Evolutionary conservation across 2,888 invertebrate species (phyloP).

Genomic region (Spicauda simplicius): DNA sequence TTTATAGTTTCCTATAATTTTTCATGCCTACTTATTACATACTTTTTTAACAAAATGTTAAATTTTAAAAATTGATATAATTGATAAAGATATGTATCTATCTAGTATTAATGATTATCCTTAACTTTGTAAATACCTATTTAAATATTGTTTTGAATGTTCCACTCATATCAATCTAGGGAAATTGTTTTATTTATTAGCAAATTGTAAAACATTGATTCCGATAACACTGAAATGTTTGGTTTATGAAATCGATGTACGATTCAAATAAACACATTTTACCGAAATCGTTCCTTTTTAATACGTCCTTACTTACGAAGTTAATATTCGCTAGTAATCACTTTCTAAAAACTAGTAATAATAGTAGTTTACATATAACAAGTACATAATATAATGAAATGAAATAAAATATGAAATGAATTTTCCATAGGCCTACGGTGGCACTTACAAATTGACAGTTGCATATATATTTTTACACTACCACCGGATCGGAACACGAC

Average conservation of each 20-base stretch:
- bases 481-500: no score
- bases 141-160: constrained; percentile 78
- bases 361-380: no score
- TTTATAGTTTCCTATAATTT: neutral
- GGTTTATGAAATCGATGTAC: constrained; percentile 78
- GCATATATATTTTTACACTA: no score
- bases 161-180: constrained; percentile 82
- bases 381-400: no score
- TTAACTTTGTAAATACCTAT: constrained; percentile 78
- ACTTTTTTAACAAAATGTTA: constrained; percentile 40
- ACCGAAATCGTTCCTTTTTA: constrained; percentile 49
- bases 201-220: constrained; percentile 75
- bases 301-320: no score
- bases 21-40: neutral
- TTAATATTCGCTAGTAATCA: no score
- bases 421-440: no score
- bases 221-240: constrained; percentile 72
- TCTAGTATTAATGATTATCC: constrained; percentile 63
- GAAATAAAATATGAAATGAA: no score
- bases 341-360: no score
- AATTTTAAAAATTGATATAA: constrained; percentile 51
- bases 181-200: constrained; percentile 72
- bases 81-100: constrained; percentile 60
- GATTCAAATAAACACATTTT: constrained; percentile 80
- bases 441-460: no score